Base-by-base conservation (phyloP, 2,888 invertebrate species). In the Dicyrtomina minuta region DNA sequence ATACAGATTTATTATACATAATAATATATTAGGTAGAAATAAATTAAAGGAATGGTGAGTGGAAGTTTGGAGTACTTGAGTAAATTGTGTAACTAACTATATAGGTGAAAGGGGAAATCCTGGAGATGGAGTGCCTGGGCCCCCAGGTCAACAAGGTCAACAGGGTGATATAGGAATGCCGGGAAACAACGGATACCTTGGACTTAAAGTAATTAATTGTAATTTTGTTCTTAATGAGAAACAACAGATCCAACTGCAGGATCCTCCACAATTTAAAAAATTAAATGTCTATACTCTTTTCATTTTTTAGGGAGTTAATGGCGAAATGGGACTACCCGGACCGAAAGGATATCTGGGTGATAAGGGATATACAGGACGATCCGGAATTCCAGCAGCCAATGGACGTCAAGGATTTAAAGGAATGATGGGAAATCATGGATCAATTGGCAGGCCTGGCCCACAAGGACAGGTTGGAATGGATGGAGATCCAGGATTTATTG, bases 401-500 rank as follows among this genome's bases (percentile, higher is more conserved):
- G 80, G 79, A 26, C 20, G 20, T 17, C 77, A 75, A 51, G 79
- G 79, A 1, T 24, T 66, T 10, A 74, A 70, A 33, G 80, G 80
- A 6, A 72, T 71, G 26, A 5, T 43, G 2, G 66, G 66, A 8
- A 10, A 26, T 24, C 33, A n/a, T 44, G 66, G 66, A 6, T 22
- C 17, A 15, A 4, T 33, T 39, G 80, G 80, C 8, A 44, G 44
- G 46, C 44, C 44, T 20, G 65, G 65, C 15, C 13, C 12, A 20
- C 5, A 10, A 10, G 65, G 65, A 33, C n/a, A 1, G 15, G 1
- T 41, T 26, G 80, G 80, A 46, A 70, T 72, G 59, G 78, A 79
- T 4, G 80, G 80, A 12, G 77, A 79, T 41, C 79, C 80, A 41
- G 80, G 80, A 26, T 66, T 70, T n/a, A 75, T 79, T 51, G 80